Base-by-base conservation (phyloP, 2,888 invertebrate genomes). In the Sarcophaga rosellei region DNA sequence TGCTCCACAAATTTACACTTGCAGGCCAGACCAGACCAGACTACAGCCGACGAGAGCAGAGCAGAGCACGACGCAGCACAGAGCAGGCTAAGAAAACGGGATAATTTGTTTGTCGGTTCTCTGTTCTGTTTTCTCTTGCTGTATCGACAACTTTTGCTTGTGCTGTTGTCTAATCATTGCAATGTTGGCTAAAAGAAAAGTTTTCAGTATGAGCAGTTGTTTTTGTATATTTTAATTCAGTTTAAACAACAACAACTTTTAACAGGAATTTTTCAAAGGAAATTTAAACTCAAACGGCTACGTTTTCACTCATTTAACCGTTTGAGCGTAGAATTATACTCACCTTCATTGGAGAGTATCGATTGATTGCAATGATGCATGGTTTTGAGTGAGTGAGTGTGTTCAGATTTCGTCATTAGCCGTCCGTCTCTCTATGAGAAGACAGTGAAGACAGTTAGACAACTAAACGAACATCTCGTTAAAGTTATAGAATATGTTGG, bases 1-100 rank as follows among this genome's bases (percentile, higher is more conserved):
- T 81, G 86, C 83, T 86, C 83, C 73, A 83, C 86, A 83, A 84
- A 81, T 66, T 84, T 66, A 65, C 83, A 70, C 73, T 80, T 72
- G 21, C 23, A 61, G 35, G 10, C 35, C 35, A 35, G 35, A 35
- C 35, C 35, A 35, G 35, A 35, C 35, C 8, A 35, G 35, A 35
- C 35, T 2, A 35, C 35, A 35, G 35, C 6, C 53, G 35, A 35
- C 35, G 6, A 35, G 35, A 35, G 6, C 35, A 35, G 25, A 25
- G 5, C 6, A 35, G 2, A 35, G 35, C 35, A 35, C 1, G 0
- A 3, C 8, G 4, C 4, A 25, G 4, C 12, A 21, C 15, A 53
- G 62, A 53, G 59, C 6, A 20, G 47, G 53, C 59, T 15, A 17
- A 77, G 53, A 59, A 84, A 86, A 84, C 81, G 84, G 84, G 77